A percentile compares a stretch with the other conserved stretches of the same genome.
Conservation (phyloP, 2,797 vertebrate species). For the Setipinna tenuifilis region DNA sequence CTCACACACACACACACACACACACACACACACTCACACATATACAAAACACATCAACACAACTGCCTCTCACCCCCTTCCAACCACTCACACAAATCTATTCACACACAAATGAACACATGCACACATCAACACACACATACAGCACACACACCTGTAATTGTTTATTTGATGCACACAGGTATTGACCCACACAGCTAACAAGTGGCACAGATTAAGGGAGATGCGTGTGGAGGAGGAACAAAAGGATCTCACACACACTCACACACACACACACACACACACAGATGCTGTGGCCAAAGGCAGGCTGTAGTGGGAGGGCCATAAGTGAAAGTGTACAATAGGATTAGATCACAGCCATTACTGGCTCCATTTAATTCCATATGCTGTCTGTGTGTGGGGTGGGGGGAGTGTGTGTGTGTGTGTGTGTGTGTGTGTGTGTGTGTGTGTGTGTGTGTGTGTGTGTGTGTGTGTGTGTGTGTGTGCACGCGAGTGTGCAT, state of each 20-base stretch:
- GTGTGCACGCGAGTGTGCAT: neutral
- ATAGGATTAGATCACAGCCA: slow-evolving; percentile 4
- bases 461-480: neutral
- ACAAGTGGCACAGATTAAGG: neutral
- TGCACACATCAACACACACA: no score
- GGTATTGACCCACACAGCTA: neutral
- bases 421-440: neutral
- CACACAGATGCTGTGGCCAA: neutral
- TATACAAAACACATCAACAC: neutral
- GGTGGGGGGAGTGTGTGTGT: neutral
- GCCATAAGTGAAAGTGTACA: slow-evolving; percentile 11
- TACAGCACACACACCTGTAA: neutral
- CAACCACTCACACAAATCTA: neutral
- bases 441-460: neutral
- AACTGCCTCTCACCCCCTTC: no score
- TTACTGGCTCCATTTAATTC: slow-evolving; percentile 17
- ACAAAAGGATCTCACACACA: neutral
- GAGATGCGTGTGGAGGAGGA: neutral
- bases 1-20: neutral
- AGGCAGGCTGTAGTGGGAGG: neutral
- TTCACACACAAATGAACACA: neutral
- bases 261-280: neutral
- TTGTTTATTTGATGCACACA: no score
- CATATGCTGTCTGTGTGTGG: slow-evolving; percentile 13
- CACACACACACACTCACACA: neutral